Evolutionary conservation across 2,888 invertebrate genomes (phyloP).

Genomic region (Calliphora vomitoria): DNA sequence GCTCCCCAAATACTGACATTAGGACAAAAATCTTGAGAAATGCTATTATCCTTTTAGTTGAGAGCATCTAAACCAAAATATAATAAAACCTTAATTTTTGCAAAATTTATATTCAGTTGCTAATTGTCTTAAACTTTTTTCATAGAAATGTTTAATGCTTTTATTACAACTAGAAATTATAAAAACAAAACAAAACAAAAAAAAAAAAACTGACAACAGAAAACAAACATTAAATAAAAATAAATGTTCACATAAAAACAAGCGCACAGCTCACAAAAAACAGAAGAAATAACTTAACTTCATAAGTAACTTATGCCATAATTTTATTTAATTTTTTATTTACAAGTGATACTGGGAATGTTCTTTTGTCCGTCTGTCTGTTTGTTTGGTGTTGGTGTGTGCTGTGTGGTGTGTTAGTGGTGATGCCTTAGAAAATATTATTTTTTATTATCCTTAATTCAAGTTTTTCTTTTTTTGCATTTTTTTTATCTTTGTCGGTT

Average conservation of each 20-base stretch:
- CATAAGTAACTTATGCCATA: conserved; percentile 62
- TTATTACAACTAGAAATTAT: neutral
- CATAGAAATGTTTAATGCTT: neutral
- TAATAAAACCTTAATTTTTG: too few species aligned
- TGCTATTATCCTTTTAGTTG: too few species aligned
- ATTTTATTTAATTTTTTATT: conserved; percentile 56
- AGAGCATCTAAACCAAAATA: too few species aligned
- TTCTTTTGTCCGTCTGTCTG: conserved; percentile 8
- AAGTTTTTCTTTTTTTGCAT: conserved; percentile 40
- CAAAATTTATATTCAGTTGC: too few species aligned
- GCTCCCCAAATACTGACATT: too few species aligned
- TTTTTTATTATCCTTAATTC: conserved; percentile 53
- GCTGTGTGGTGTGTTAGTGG: neutral
- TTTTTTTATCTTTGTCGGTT: conserved; percentile 9
- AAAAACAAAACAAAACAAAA: neutral
- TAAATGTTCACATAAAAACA: conserved; percentile 27
- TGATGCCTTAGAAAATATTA: conserved; percentile 55
- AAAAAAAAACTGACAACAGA: neutral
- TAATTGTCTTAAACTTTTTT: too few species aligned
- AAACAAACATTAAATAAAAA: conserved; percentile 7
- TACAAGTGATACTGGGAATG: conserved; percentile 21
- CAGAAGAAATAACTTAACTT: conserved; percentile 47
- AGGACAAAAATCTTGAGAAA: too few species aligned
- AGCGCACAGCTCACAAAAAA: conserved; percentile 3
- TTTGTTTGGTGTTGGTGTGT: neutral